Evolutionary conservation across 2,113 vertebrate species (phyloP), one percentile per base, ranked within the genome.

Genomic region (Neolamprologus hecqui): DNA sequence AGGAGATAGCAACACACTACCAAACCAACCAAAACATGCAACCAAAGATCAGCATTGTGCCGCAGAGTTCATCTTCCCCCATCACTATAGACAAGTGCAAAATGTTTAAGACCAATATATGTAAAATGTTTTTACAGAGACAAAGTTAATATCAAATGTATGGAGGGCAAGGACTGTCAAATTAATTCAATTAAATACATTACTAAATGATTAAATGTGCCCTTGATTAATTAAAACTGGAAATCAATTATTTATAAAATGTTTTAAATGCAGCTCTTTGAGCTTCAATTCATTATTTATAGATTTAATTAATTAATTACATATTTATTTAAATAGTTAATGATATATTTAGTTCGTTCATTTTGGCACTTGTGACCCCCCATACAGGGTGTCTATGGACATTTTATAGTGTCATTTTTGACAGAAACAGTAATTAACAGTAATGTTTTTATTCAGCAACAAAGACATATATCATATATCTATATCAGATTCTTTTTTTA

Each of bases 401-500:
- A 37, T 31, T 58, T 79, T 58, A 51, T 28, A 68, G 11, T 40
- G 79, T 75, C 13, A 4, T 47, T n/a, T 4, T 53, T 21, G 15
- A 84, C 9, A 79, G n/a, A 81, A 77, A 84, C 35, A 84, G 51
- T 45, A 35, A n/a, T 19, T 19, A 13, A 60, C 14, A 31, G 57
- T 60, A 60, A 40, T 13, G 23, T 47, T 60, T 45, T 79, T n/a
- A 33, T 3, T 12, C 13, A 28, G 14, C 31, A 58, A 15, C 4
- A 31, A 83, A 54, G 6, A 58, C 33, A 63, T 37, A 11, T 55
- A 47, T 47, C 70, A 49, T 4, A 28, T 75, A 90, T 65, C 37
- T 58, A 79, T 79, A 79, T 83, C 9, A 14, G 35, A 65, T n/a
- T 3, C 3, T 89, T 92, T 91, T 92, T 77, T 88, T 88, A 19